A percentile compares a stretch with the other conserved stretches of the same genome.
Conservation (phyloP, 2,113 vertebrate species). For the Sapajus apella region DNA sequence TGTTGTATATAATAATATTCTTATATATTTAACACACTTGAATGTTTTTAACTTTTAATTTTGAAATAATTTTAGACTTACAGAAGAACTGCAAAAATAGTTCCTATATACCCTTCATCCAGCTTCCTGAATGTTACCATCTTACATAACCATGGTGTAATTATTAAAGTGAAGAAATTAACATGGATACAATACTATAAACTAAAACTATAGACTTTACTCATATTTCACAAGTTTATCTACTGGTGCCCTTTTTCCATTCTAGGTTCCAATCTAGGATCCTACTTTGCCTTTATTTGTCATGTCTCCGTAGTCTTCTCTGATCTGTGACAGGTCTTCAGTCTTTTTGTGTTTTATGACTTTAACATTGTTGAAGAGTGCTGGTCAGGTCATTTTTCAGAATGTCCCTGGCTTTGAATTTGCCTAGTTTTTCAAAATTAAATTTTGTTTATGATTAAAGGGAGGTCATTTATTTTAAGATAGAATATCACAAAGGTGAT, state of each 20-base stretch:
- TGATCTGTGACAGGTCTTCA: neutral
- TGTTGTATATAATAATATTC: neutral
- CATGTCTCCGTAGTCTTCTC: neutral
- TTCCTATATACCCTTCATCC: neutral
- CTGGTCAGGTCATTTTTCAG: neutral
- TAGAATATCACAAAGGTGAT: neutral
- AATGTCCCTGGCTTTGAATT: neutral
- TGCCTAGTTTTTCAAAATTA: conserved; percentile 8
- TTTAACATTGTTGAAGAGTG: neutral
- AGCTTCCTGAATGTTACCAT: neutral
- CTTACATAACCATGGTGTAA: neutral
- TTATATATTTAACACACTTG: neutral
- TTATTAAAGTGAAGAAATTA: neutral
- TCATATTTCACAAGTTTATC: neutral
- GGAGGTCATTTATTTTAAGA: neutral
- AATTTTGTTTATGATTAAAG: neutral
- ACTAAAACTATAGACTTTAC: neutral
- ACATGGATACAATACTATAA: neutral
- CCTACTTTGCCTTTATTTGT: neutral
- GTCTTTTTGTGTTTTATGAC: neutral
- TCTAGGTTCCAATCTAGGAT: neutral
- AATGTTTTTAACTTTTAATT: conserved; percentile 18
- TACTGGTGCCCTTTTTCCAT: neutral
- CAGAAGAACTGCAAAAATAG: neutral
- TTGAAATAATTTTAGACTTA: conserved; percentile 25